Evolutionary conservation across 2,797 vertebrate species (phyloP), one percentile per base, ranked within the genome.

Genomic region (Meriones psammophilus): DNA sequence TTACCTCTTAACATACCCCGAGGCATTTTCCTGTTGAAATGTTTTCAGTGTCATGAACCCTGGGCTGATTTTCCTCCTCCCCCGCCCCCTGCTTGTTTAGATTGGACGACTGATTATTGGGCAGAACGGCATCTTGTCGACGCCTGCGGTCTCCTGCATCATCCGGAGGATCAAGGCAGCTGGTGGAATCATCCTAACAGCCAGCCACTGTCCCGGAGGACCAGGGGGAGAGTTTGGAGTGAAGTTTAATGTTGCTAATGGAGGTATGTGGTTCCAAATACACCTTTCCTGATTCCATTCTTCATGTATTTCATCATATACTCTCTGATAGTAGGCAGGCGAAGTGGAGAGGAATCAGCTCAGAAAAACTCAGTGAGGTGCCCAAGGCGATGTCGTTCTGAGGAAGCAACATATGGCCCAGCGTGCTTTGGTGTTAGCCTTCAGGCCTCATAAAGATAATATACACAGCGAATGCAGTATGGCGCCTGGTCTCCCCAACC

Each of bases 111-210:
- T 99, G 98, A 99, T 99, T 92, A 99, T 99, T 95, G 99, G 99
- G 46, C 99, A 99, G 98, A 99, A 99, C 15, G 99, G 99, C 96
- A 99, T 99, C 96, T 99, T 99, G 97, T 99, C 99, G 36, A 99
- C 99, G 14, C 99, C 99, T 86, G 99, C 99, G 39, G 99, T 99
- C 95, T 99, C 99, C 33, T 99, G 99, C 98, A 99, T 99, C 98
- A 99, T 99, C 98, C 99, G 99, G 96, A 99, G 99, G 98, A 99
- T 99, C 98, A 99, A 99, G 98, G 99, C 99, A 83, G 99, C 99
- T 62, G 99, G 99, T 73, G 99, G 99, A 86, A 99, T 99, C 98
- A 99, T 99, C 98, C 98, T 99, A 60, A 99, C 99, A 96, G 99
- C 99, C 50, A 99, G 99, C 97, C 99, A 99, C 98, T 99, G 99